These are phyloP conservation scores for Tetraneura akinire DNA, from an alignment of 1,140 invertebrate species.

Conservation along the genomic window DNA sequence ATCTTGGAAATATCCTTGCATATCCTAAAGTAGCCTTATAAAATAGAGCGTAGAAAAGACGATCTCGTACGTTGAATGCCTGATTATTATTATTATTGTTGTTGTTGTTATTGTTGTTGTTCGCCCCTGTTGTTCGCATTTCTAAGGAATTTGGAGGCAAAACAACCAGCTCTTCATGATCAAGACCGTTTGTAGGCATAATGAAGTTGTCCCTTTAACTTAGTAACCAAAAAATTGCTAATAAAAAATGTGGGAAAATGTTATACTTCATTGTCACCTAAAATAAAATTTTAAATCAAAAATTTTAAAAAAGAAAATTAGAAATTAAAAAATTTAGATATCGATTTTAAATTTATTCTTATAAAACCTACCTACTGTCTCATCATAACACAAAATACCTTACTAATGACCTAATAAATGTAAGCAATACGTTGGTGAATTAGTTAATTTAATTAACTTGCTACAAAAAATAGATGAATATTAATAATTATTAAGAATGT, in stretches of 20 bases:
- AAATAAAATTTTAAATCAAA: not conserved
- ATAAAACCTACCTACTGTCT: too few relatives aligned
- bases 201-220: not conserved
- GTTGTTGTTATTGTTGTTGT: slow-evolving; percentile 55
- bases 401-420: too few relatives aligned
- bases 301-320: too few relatives aligned
- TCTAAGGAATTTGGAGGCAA: slow-evolving; percentile 10
- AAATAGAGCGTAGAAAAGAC: slow-evolving; percentile 94
- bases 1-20: slow-evolving; percentile 82
- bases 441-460: too few relatives aligned
- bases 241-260: not conserved
- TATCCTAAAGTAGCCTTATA: slow-evolving; percentile 88
- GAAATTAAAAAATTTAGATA: too few relatives aligned
- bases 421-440: too few relatives aligned
- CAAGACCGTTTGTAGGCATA: slow-evolving; percentile 33
- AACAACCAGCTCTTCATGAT: slow-evolving; percentile 43
- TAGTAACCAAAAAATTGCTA: not conserved
- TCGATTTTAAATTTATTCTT: too few relatives aligned
- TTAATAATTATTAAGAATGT: too few relatives aligned
- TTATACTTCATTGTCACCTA: slow-evolving; percentile 19
- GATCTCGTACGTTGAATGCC: slow-evolving; percentile 81
- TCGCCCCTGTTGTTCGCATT: slow-evolving; percentile 2
- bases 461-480: too few relatives aligned
- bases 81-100: slow-evolving; percentile 64
- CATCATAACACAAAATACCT: too few relatives aligned